A percentile compares a stretch with the other conserved stretches of the same genome.
Conservation (phyloP, 2,113 vertebrate genomes). For the Gadus macrocephalus region DNA sequence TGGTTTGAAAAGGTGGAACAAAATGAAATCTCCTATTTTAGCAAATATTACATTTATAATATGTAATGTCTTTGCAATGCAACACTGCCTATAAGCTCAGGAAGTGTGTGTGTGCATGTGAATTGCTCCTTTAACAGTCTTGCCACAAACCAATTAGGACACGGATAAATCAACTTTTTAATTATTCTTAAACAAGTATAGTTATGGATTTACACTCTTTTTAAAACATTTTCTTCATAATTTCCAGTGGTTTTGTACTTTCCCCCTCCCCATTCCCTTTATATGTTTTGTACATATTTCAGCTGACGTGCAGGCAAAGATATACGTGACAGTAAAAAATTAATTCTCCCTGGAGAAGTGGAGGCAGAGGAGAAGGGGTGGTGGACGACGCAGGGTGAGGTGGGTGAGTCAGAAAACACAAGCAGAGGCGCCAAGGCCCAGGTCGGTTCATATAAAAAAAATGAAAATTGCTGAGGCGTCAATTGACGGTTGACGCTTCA, state of each 20-base stretch:
- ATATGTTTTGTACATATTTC: slow-evolving; percentile 69
- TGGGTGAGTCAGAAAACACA: not conserved
- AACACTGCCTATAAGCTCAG: too few relatives aligned
- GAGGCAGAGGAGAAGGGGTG: slow-evolving; percentile 6
- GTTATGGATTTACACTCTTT: slow-evolving; percentile 63
- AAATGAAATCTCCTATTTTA: too few relatives aligned
- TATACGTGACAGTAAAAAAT: slow-evolving; percentile 70
- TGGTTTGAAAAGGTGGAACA: too few relatives aligned
- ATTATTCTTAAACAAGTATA: slow-evolving; percentile 73
- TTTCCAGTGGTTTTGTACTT: slow-evolving; percentile 44
- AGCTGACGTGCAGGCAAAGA: slow-evolving; percentile 72
- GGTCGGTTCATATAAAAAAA: too few relatives aligned
- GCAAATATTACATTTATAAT: too few relatives aligned
- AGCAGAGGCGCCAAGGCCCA: too few relatives aligned
- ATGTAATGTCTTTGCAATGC: too few relatives aligned
- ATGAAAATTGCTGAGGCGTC: too few relatives aligned
- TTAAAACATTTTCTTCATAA: slow-evolving; percentile 52
- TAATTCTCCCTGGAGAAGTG: slow-evolving; percentile 37
- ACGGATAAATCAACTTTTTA: slow-evolving; percentile 68
- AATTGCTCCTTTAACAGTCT: slow-evolving; percentile 9
- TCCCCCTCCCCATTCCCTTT: slow-evolving; percentile 18
- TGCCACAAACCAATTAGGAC: slow-evolving; percentile 41
- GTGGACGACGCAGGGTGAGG: not conserved
- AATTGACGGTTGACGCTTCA: too few relatives aligned
- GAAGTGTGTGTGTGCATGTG: not conserved